Evolutionary conservation across 1,140 invertebrate species (phyloP).

Genomic region (Tetragonula clypearis): DNA sequence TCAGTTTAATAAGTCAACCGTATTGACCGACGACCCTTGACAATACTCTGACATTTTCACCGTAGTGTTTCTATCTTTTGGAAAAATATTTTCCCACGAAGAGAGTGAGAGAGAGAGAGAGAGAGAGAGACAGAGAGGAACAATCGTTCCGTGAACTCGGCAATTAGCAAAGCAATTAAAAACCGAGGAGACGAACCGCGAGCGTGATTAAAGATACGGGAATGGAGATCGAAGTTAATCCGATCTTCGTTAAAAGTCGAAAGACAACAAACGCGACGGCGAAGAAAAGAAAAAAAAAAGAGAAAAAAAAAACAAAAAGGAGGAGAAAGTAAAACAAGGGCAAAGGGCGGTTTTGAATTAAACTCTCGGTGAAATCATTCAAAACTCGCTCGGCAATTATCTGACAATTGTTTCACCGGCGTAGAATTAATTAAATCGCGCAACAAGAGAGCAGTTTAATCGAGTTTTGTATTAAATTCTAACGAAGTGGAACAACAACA

Average conservation of each 20-base stretch:
- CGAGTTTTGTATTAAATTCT: constrained; percentile 18
- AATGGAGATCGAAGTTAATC: neutral
- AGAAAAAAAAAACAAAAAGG: too few species aligned
- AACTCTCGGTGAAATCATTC: neutral
- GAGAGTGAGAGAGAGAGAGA: neutral
- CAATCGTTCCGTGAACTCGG: too few species aligned
- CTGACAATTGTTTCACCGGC: constrained; percentile 15
- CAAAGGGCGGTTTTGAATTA: neutral
- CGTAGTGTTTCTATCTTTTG: neutral
- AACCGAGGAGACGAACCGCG: neutral
- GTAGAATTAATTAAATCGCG: constrained; percentile 25
- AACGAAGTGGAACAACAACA: neutral
- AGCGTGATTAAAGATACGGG: neutral
- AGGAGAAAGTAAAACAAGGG: neutral
- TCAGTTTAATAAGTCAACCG: too few species aligned
- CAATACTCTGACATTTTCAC: neutral
- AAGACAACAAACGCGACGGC: neutral
- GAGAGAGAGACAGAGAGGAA: neutral
- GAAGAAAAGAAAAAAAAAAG: neutral
- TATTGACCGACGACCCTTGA: neutral
- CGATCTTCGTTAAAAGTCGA: neutral
- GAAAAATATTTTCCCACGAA: neutral
- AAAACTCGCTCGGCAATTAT: constrained; percentile 19
- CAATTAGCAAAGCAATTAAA: neutral
- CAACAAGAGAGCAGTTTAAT: constrained; percentile 3